These are phyloP conservation scores for Erpetoichthys calabaricus DNA, from an alignment of 2,797 vertebrate species.

Conservation along the genomic window DNA sequence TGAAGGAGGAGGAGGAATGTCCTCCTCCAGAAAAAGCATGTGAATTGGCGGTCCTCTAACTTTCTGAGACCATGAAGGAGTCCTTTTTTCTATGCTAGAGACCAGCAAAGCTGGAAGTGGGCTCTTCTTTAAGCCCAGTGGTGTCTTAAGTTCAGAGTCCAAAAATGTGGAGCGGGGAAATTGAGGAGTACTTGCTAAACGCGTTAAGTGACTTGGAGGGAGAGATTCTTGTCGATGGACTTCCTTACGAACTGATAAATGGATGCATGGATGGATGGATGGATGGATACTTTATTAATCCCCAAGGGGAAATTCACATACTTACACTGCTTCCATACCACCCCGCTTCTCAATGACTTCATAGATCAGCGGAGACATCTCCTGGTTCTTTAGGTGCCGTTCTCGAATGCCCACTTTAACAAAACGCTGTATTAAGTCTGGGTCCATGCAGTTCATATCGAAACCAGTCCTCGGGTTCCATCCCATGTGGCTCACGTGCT, in stretches of 20 bases:
- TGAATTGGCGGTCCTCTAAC: too few species aligned
- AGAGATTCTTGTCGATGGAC: background rate
- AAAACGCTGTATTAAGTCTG: conserved; percentile 17
- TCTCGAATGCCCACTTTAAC: conserved; percentile 17
- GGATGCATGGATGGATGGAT: too few species aligned
- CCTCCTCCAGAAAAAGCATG: background rate
- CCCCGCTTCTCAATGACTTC: conserved; percentile 15
- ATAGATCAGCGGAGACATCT: conserved; percentile 14
- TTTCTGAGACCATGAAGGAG: too few species aligned
- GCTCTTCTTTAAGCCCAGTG: background rate
- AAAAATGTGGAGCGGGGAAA: background rate
- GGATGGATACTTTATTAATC: too few species aligned
- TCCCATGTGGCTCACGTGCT: background rate
- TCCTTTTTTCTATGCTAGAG: too few species aligned
- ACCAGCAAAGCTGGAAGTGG: conserved; percentile 10
- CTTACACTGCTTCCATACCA: conserved; percentile 14
- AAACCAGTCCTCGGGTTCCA: background rate
- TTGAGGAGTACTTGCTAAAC: background rate
- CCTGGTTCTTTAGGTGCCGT: conserved; percentile 15
- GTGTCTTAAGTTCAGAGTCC: background rate
- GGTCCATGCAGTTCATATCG: conserved; percentile 5
- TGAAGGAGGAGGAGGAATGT: background rate
- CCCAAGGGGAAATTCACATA: too few species aligned
- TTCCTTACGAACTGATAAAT: conserved; percentile 18
- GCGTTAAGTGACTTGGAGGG: background rate